Evolutionary conservation across 2,888 invertebrate species (phyloP), one percentile per base, ranked within the genome.

Genomic region (Xylota segnis): DNA sequence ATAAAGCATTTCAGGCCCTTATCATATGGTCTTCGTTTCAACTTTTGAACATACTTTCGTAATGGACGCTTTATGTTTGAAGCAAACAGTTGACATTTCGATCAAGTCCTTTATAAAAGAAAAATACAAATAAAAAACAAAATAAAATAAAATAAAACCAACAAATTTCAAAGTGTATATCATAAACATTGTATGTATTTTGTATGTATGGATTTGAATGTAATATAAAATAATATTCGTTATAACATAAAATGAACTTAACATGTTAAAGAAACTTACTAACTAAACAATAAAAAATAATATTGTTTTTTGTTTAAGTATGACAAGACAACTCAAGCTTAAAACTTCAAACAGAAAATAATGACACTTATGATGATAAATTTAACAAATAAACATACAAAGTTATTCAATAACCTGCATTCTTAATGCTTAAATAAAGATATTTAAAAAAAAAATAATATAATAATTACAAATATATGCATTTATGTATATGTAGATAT

Each of bases 291-390:
- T 81, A 65, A 47, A 66, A 78, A 72, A 29, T 58, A 50, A n/a
- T 63, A 34, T 63, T 54, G 14, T 29, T 56, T 50, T 9, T 71
- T 70, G 10, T 76, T 84, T 76, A 76, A 81, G 79, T 81, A 84
- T 84, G 84, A 84, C 81, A 84, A 84, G 81, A 81, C 75, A 84
- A 81, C 81, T 84, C 70, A 78, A 81, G 79, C 32, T 81, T 43
- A 71, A 66, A 83, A 72, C 45, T 65, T 71, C 34, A 29, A 74
- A 72, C 40, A 81, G 18, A 71, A 72, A 68, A 65, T 63, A 71
- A 71, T 65, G 34, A 56, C 23, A 54, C 54, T 63, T 23, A 34
- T 59, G 43, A 34, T 27, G 14, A 75, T 12, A 65, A 58, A 34
- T 58, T 34, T 37, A 68, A 68, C 66, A 79, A 66, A 77, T 71